A percentile compares a stretch with the other conserved stretches of the same genome.
Evolutionary conservation across 2,113 vertebrate species (phyloP).

Genomic region (Aptenodytes patagonicus): DNA sequence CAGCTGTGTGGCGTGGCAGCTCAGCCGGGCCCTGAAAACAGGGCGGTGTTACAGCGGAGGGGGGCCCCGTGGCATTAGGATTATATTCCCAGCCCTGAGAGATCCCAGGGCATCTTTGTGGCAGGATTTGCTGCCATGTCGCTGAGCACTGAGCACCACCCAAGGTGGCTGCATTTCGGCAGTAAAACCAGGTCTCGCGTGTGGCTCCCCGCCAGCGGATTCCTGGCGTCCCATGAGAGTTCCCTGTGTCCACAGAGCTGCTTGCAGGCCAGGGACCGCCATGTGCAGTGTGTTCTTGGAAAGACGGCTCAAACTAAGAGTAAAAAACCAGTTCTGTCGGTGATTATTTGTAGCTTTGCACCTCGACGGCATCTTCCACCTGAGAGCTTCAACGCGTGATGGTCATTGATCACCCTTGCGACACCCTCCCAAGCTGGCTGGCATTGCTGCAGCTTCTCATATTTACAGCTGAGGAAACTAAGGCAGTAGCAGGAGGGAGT

Average conservation of each 20-base stretch:
- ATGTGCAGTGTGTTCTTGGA: background rate
- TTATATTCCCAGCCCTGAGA: background rate
- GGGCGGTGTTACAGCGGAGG: too few relatives aligned
- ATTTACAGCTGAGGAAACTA: background rate
- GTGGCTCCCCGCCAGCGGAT: background rate
- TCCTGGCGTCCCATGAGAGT: background rate
- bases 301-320: background rate
- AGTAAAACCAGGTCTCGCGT: background rate
- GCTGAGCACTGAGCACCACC: background rate
- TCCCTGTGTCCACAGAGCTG: background rate
- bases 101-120: background rate
- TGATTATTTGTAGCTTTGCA: background rate
- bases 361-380: background rate
- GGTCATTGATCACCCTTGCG: background rate
- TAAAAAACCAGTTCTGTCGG: background rate
- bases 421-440: background rate
- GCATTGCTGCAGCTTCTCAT: background rate
- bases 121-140: background rate
- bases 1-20: too few relatives aligned
- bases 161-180: accelerated
- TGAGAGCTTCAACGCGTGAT: background rate
- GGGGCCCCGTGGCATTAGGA: background rate
- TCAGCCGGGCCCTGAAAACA: background rate
- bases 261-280: background rate
- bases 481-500: background rate